Conservation (phyloP, 2,113 vertebrate genomes). For the Notarius quadriscutis region DNA sequence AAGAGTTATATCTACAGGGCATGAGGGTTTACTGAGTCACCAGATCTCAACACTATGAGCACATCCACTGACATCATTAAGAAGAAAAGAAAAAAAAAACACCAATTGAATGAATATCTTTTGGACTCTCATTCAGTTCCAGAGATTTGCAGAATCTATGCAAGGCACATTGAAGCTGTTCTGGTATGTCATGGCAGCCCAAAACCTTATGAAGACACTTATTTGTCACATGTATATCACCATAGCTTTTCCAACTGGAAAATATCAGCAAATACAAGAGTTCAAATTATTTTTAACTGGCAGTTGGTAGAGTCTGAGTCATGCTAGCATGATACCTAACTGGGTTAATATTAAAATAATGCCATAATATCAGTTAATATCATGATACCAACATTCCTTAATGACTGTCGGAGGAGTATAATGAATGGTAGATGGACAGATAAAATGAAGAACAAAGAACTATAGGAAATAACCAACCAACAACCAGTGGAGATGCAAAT, state of each 20-base stretch:
- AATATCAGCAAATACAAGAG: neutral
- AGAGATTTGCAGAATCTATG: neutral
- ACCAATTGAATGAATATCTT: neutral
- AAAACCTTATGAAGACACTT: neutral
- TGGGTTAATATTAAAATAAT: neutral
- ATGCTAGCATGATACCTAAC: neutral
- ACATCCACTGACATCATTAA: neutral
- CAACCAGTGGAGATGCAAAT: too few relatives aligned
- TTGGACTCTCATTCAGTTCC: neutral
- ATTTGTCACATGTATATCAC: neutral
- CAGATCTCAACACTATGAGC: neutral
- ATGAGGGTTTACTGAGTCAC: neutral
- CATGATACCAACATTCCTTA: too few relatives aligned
- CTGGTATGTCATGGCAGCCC: neutral
- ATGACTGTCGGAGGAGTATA: too few relatives aligned
- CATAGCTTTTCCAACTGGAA: neutral
- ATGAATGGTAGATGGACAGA: too few relatives aligned
- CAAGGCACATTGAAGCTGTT: neutral
- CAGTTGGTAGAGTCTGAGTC: neutral
- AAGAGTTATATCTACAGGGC: neutral
- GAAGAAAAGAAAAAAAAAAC: too few relatives aligned
- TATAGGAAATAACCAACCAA: too few relatives aligned
- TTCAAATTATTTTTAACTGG: neutral
- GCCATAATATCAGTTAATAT: too few relatives aligned
- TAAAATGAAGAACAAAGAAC: too few relatives aligned